Conservation (phyloP, 2,888 invertebrate species). For the Sympetrum striolatum region DNA sequence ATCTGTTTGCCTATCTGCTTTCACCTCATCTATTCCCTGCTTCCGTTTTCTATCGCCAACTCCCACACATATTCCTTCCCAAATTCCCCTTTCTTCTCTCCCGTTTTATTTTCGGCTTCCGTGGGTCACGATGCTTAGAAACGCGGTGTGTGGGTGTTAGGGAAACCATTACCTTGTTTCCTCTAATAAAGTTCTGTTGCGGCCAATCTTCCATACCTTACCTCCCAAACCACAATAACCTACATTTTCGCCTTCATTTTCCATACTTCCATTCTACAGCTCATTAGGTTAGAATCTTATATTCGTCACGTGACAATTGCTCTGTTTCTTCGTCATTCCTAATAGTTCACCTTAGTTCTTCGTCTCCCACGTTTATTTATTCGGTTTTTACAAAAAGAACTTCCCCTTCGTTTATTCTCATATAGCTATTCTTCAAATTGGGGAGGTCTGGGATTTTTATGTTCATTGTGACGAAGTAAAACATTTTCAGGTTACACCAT, state of each 20-base stretch:
- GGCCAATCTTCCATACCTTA: neutral
- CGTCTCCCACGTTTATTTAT: neutral
- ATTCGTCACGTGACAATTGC: neutral
- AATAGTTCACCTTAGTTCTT: neutral
- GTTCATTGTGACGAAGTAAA: too few relatives aligned
- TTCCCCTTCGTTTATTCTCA: too few relatives aligned
- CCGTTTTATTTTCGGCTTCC: neutral
- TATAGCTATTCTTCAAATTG: too few relatives aligned
- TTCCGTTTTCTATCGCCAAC: neutral
- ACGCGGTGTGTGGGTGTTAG: neutral
- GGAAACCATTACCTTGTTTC: neutral
- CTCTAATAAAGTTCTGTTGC: neutral
- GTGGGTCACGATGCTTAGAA: neutral
- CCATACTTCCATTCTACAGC: neutral
- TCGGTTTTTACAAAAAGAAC: neutral
- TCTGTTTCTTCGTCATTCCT: neutral
- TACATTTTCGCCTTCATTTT: neutral
- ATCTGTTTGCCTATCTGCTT: neutral
- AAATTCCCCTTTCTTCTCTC: neutral
- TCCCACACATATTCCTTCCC: neutral
- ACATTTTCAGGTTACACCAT: too few relatives aligned
- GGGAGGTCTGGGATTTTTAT: too few relatives aligned
- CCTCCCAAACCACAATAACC: neutral
- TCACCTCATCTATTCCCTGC: neutral
- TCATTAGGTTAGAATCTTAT: neutral